These are phyloP conservation scores for Leptodactylus fallax DNA, from an alignment of 2,797 vertebrate species.

Conservation along the genomic window DNA sequence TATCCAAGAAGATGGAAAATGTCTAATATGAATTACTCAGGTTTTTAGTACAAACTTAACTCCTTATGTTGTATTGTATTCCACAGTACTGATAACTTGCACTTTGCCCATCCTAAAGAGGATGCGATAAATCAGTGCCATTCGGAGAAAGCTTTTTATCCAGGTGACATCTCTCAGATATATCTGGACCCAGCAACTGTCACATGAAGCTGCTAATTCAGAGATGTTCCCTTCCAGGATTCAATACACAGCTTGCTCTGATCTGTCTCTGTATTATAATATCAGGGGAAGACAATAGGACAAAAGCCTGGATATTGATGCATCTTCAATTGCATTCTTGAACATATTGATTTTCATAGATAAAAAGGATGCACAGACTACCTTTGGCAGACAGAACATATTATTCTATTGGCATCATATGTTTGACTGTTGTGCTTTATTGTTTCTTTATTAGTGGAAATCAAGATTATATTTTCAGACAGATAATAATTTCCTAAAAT, in stretches of 20 bases:
- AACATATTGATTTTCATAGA: conserved; percentile 57
- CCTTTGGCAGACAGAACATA: conserved; percentile 41
- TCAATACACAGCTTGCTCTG: conserved; percentile 16
- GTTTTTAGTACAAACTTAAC: conserved; percentile 39
- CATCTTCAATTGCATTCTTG: conserved; percentile 37
- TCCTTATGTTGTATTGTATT: not conserved
- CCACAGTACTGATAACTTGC: not conserved
- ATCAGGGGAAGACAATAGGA: conserved; percentile 30
- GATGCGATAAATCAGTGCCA: conserved; percentile 29
- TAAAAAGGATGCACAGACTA: conserved; percentile 37
- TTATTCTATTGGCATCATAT: conserved; percentile 45
- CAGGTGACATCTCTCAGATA: conserved; percentile 37
- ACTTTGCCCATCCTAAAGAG: not conserved
- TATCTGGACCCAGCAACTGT: conserved; percentile 16
- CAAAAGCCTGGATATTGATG: conserved; percentile 38
- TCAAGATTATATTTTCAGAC: conserved; percentile 14
- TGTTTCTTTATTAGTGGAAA: conserved; percentile 28
- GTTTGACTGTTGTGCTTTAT: conserved; percentile 30
- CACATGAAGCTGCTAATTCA: conserved; percentile 3
- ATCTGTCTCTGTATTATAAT: conserved; percentile 46
- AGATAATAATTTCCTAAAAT: conserved; percentile 26
- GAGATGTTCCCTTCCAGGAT: conserved; percentile 39
- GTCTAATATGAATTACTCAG: conserved; percentile 49
- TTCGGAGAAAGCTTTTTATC: conserved; percentile 17
- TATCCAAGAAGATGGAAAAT: conserved; percentile 47